Base-by-base conservation (phyloP, 2,113 vertebrate genomes). In the Pyxicephalus adspersus region DNA sequence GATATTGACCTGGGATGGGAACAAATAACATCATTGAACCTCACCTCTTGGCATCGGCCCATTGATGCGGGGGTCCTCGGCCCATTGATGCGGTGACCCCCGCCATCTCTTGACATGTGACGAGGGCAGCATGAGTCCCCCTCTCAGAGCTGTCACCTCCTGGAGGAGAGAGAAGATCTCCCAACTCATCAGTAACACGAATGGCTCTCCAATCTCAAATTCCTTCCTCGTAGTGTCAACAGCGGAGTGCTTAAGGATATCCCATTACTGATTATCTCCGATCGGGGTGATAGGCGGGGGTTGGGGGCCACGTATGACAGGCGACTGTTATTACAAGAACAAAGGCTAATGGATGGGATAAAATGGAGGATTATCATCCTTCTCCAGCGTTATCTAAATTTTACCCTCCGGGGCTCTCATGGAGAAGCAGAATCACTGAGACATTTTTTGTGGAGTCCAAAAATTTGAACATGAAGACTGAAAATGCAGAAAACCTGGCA, bases 211-310 rank as follows among this genome's bases (percentile, higher is more conserved):
- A 54, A 18, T 19, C 66, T 25, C 17, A 71, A 71, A 71, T 71
- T 71, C 67, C 50, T 71, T 71, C 67, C 50, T 13, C 50, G 6
- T 18, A 51, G 23, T 52, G 50, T 70, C 50, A 71, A 71, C 50
- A 71, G 25, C 34, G 15, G 22, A 50, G 50, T 19, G 50, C 25
- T 51, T n/a, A 2, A 3, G 19, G 34, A 5, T 66, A 13, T 66
- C 28, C 29, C 64, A n/a, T 34, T 65, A 65, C 64, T 34, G 28
- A 64, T 64, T 28, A 63, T 25, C 15, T 25, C 4, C 13, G 22
- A 25, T 63, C 22, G 23, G 60, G 60, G 23, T 25, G 11, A 63
- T 25, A 26, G 23, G 60, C 9, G 23, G 60, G 34, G 5, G 34
- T 5, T 38, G 34, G 34, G 34, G 34, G 5, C 34, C 34, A 1